These are phyloP conservation scores for Enteromius argenteus DNA, from an alignment of 2,797 vertebrate species.

Conservation along the genomic window DNA sequence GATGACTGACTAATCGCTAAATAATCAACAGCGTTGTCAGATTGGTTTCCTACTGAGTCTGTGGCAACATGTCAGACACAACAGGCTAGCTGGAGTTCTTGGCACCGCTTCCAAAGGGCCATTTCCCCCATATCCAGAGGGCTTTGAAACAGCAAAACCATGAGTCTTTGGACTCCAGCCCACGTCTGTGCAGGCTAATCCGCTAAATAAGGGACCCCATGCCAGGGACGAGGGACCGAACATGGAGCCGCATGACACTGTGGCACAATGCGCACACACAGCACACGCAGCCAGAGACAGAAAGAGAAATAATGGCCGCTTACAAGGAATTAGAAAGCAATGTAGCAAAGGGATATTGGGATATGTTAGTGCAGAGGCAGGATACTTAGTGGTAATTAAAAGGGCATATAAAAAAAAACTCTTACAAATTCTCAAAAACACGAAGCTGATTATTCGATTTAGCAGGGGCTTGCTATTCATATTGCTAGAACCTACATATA, in stretches of 20 bases:
- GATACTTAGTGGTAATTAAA: constrained; percentile 42
- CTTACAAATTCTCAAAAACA: constrained; percentile 11
- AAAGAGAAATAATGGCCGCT: constrained; percentile 58
- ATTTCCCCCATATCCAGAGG: constrained; percentile 63
- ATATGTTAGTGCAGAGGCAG: constrained; percentile 21
- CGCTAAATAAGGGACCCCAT: constrained; percentile 90
- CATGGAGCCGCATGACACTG: constrained; percentile 82
- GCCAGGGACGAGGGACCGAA: constrained; percentile 85
- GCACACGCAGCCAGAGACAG: constrained; percentile 42
- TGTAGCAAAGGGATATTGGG: constrained; percentile 31
- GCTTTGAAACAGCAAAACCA: constrained; percentile 83
- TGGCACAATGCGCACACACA: constrained; percentile 47
- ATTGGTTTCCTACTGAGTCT: constrained; percentile 89
- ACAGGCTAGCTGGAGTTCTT: constrained; percentile 63
- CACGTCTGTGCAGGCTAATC: constrained; percentile 89
- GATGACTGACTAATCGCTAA: constrained; percentile 79
- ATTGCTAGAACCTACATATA: constrained; percentile 11
- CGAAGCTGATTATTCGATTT: constrained; percentile 36
- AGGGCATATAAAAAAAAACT: constrained; percentile 1
- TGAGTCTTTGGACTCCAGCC: constrained; percentile 89
- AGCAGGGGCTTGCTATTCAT: not conserved
- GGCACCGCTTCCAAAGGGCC: constrained; percentile 62
- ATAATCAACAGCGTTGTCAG: constrained; percentile 89
- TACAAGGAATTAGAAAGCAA: constrained; percentile 39
- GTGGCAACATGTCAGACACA: constrained; percentile 87